phyloP scores from a whole-genome alignment of 1,140 invertebrate genomes.

The Zaprionus ornatus region DNA sequence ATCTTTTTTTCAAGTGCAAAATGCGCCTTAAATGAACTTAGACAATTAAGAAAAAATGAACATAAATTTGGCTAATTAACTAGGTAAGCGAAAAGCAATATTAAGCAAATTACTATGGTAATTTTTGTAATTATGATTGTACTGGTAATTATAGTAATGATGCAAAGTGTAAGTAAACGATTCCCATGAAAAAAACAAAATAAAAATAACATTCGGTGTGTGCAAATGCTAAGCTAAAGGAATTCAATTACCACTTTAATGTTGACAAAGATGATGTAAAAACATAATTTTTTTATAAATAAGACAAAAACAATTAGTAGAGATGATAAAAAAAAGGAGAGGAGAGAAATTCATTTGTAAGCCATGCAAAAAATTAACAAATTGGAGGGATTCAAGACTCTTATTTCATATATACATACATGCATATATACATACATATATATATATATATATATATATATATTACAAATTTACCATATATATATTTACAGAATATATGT shows the following conservation, averaged over 20 bases:
- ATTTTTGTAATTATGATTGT: conserved; percentile 30
- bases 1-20: conserved; percentile 54
- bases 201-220: conserved; percentile 30
- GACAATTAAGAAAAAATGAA: conserved; percentile 40
- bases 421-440: conserved; percentile 34
- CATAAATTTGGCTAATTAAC: conserved; percentile 37
- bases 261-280: conserved; percentile 1
- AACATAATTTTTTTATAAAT: conserved; percentile 16
- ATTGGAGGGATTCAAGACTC: conserved; percentile 80
- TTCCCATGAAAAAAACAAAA: background rate
- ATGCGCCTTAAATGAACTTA: conserved; percentile 63
- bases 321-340: background rate
- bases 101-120: conserved; percentile 32
- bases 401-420: conserved; percentile 74
- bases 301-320: background rate
- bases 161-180: background rate
- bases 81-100: conserved; percentile 66
- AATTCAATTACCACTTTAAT: conserved; percentile 45
- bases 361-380: conserved; percentile 48
- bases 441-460: conserved; percentile 42
- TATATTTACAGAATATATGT: conserved; percentile 51
- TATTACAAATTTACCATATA: conserved; percentile 63
- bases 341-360: conserved; percentile 36
- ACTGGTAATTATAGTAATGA: conserved; percentile 37
- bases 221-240: conserved; percentile 40